Conservation (phyloP, 2,113 vertebrate genomes). For the Hydrolagus affinis region DNA sequence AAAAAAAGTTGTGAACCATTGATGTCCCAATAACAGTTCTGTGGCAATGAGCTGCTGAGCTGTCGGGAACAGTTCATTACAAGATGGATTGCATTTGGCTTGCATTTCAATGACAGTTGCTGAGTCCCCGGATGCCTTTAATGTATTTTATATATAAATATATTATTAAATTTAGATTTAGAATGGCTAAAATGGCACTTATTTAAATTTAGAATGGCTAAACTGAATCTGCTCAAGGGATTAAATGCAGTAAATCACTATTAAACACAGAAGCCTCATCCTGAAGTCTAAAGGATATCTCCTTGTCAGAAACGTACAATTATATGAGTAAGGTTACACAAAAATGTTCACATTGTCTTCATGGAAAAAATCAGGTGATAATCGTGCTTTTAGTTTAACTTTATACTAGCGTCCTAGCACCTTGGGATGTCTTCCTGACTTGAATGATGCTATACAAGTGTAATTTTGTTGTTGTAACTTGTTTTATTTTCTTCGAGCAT, state of each 20-base stretch:
- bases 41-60: not conserved
- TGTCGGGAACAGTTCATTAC: conserved; percentile 22
- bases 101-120: not conserved
- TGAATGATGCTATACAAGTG: no score
- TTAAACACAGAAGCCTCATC: no score
- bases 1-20: no score
- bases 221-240: not conserved
- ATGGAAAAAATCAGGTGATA: no score
- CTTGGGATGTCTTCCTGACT: no score
- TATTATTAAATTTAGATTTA: not conserved
- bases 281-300: not conserved
- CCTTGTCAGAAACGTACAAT: not conserved
- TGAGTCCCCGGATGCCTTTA: not conserved
- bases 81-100: conserved; percentile 16
- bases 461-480: no score
- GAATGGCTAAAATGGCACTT: no score
- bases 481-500: no score
- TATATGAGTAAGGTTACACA: not conserved
- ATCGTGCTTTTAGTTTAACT: no score
- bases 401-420: no score
- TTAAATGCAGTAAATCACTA: not conserved
- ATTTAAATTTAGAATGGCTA: not conserved
- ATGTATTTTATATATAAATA: not conserved
- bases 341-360: no score
- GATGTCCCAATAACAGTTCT: not conserved